Evolutionary conservation across 2,888 invertebrate species (phyloP).

Genomic region (Brassicogethes aeneus): DNA sequence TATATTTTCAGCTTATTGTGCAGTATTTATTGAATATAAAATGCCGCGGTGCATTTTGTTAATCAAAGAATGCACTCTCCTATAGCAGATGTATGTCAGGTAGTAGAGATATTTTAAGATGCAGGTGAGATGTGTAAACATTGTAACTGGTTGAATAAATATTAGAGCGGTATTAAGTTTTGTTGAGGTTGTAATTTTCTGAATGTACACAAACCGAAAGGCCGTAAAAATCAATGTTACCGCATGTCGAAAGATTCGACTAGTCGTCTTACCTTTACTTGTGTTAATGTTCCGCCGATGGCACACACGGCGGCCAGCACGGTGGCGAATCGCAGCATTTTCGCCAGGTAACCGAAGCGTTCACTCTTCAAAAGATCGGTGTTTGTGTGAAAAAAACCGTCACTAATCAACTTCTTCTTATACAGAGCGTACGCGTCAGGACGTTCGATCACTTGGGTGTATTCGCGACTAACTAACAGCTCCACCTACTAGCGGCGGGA

Average conservation of each 20-base stretch:
- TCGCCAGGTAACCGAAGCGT: too few species aligned
- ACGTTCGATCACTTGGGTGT: too few species aligned
- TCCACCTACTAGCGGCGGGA: conserved; percentile 32
- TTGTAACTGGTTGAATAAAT: neutral
- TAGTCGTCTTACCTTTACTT: conserved; percentile 46
- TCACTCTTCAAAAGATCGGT: too few species aligned
- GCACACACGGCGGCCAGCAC: conserved; percentile 43
- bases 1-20: too few species aligned
- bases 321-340: conserved; percentile 54
- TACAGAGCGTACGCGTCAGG: too few species aligned
- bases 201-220: conserved; percentile 23
- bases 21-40: too few species aligned
- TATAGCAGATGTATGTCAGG: neutral
- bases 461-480: conserved; percentile 35
- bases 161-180: too few species aligned
- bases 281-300: conserved; percentile 50
- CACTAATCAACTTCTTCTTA: too few species aligned
- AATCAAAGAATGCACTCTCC: too few species aligned
- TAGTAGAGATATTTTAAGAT: neutral
- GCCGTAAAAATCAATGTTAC: conserved; percentile 29
- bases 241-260: conserved; percentile 15
- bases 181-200: too few species aligned
- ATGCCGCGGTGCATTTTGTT: too few species aligned
- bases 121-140: neutral
- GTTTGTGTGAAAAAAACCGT: too few species aligned